A percentile compares a stretch with the other conserved stretches of the same genome.
phyloP scores from a whole-genome alignment of 2,888 invertebrate genomes.

The Bursaphelenchus okinawaensis region DNA sequence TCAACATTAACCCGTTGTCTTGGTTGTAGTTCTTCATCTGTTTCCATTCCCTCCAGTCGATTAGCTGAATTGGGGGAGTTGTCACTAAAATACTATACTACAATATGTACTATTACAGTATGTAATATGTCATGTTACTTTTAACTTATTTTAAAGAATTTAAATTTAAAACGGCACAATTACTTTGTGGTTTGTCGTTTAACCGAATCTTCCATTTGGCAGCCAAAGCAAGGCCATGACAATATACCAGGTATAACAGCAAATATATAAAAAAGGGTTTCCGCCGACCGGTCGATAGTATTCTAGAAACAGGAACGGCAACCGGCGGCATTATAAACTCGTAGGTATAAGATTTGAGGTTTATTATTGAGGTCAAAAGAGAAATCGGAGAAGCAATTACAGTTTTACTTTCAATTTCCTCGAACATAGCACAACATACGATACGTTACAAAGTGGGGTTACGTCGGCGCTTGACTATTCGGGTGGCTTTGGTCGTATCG shows the following conservation, averaged over 20 bases:
- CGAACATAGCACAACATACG: neutral
- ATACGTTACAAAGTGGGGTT: neutral
- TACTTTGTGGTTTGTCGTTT: neutral
- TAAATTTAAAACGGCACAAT: too few species aligned
- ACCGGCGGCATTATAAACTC: neutral
- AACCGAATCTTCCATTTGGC: neutral
- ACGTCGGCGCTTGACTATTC: neutral
- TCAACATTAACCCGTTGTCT: conserved; percentile 6
- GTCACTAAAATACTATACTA: neutral
- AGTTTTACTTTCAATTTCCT: neutral
- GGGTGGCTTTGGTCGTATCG: conserved; percentile 6
- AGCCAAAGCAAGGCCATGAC: too few species aligned
- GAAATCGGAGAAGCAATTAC: neutral
- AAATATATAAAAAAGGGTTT: neutral
- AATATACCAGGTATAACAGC: neutral
- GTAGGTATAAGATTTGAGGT: neutral
- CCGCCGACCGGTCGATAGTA: neutral
- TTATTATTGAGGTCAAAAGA: neutral
- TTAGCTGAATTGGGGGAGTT: conserved; percentile 7
- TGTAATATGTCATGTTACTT: too few species aligned
- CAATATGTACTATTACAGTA: too few species aligned
- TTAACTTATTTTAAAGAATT: too few species aligned
- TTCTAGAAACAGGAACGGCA: neutral
- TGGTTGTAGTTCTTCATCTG: conserved; percentile 7
- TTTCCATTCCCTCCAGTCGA: conserved; percentile 22